Conservation (phyloP, 2,888 invertebrate species). For the Cantharis lateralis region DNA sequence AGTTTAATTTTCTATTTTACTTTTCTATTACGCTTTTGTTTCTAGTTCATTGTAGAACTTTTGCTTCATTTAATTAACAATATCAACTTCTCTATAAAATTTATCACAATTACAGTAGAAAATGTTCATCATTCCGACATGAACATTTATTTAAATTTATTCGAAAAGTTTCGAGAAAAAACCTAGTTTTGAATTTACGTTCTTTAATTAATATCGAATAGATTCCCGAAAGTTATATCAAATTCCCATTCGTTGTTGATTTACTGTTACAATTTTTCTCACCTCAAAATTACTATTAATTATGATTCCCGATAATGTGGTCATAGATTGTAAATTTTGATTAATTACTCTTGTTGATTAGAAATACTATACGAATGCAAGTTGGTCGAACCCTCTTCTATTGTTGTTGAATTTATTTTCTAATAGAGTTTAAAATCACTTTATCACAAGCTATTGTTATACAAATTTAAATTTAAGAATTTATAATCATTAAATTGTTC, state of each 20-base stretch:
- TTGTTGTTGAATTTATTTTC: conserved; percentile 16
- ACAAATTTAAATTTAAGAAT: conserved; percentile 18
- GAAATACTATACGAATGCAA: not conserved
- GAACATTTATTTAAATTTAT: not conserved
- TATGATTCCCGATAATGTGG: not conserved
- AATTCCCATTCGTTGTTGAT: not conserved
- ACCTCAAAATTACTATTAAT: not conserved
- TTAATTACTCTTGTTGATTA: not conserved
- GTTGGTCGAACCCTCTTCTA: not conserved
- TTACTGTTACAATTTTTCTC: not conserved
- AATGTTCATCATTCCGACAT: not conserved
- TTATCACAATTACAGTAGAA: not conserved
- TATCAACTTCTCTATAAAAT: not conserved
- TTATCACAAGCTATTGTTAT: conserved; percentile 21
- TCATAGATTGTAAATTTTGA: not conserved
- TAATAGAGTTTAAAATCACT: conserved; percentile 19
- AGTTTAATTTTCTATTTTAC: conserved; percentile 20
- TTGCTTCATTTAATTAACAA: conserved; percentile 9
- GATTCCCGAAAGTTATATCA: not conserved
- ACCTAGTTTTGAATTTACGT: not conserved
- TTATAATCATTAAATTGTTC: not conserved
- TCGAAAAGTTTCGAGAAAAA: not conserved
- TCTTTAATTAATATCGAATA: not conserved
- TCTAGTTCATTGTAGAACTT: conserved; percentile 1
- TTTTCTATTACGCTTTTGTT: conserved; percentile 15